These are phyloP conservation scores for Tretioscincus oriximinensis DNA, from an alignment of 2,113 vertebrate species.

Conservation along the genomic window DNA sequence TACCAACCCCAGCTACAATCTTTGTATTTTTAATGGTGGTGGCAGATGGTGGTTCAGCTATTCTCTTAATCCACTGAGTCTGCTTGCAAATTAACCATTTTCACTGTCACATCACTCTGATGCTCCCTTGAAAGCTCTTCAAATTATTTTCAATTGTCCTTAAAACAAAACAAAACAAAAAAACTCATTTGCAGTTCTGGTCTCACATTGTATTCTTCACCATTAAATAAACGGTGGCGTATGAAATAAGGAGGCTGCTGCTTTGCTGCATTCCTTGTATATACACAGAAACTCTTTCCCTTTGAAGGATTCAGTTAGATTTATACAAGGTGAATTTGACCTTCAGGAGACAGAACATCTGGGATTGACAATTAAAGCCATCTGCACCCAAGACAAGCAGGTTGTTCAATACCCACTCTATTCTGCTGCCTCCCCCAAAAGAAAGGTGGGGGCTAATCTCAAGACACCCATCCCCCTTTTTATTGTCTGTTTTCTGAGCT, in stretches of 20 bases:
- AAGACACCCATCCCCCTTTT: constrained; percentile 69
- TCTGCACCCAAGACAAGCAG: constrained; percentile 72
- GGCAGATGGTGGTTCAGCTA: too few relatives aligned
- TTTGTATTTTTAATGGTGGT: too few relatives aligned
- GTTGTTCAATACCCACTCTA: constrained; percentile 64
- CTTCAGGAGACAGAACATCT: constrained; percentile 74
- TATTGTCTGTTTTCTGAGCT: constrained; percentile 62
- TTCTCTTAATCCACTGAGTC: too few relatives aligned
- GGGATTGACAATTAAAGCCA: constrained; percentile 75
- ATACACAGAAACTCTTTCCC: constrained; percentile 56
- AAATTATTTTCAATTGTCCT: constrained; percentile 21
- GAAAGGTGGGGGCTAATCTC: constrained; percentile 63
- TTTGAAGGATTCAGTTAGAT: constrained; percentile 65
- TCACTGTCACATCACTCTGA: too few relatives aligned
- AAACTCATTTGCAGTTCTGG: constrained; percentile 13
- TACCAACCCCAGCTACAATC: too few relatives aligned
- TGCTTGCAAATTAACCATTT: too few relatives aligned
- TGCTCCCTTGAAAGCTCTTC: constrained; percentile 23
- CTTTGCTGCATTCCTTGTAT: constrained; percentile 66
- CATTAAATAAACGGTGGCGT: constrained; percentile 64
- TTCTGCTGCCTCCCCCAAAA: constrained; percentile 65
- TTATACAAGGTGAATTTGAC: constrained; percentile 76
- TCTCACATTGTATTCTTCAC: constrained; percentile 54
- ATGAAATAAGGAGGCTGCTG: constrained; percentile 59
- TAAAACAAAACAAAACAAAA: neutral